Evolutionary conservation across 2,113 vertebrate genomes (phyloP), one percentile per base, ranked within the genome.

Genomic region (Oreochromis aureus): DNA sequence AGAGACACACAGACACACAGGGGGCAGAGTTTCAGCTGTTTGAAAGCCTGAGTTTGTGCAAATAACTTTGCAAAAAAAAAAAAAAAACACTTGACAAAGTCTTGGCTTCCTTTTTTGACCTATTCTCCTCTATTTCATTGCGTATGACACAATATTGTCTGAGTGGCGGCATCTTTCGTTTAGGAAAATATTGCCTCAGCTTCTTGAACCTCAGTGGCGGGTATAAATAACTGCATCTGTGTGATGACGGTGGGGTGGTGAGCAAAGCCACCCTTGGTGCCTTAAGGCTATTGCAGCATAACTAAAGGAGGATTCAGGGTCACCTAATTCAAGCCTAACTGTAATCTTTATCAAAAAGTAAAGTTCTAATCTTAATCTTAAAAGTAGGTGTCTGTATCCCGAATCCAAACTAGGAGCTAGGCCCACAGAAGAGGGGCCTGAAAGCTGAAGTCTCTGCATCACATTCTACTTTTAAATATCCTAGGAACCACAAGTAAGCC

Each of bases 31-130:
- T 63, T 63, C 18, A 61, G 22, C 7, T 6, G 27, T 61, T 61
- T 61, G 7, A 32, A 59, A 59, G 15, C 0, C 0, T 0, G 27
- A 32, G 18, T 63, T 63, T 63, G 32, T 63, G 3, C 32, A 66
- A 36, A 36, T 5, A 66, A 36, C 59, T 0, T 19, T 1, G 6
- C 32, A 36, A 36, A 63, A 27, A 34, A 61, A 24, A 24, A 24
- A 24, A 0, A 11, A 36, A 36, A 66, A 3, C 61, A n/a, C 32
- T 36, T 10, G 36, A 63, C 59, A 36, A 66, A n/a, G 18, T 36
- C 32, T 66, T 66, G 32, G 16, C 61, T 36, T 36, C 61, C 7
- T n/a, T 32, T 66, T 66, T 66, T 36, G 59, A 36, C 32, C 10
- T 7, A 19, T 11, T 36, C 32, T 36, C 10, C 32, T 12, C 61